phyloP scores from a whole-genome alignment of 2,888 invertebrate species.

The Anoncus sp. region DNA sequence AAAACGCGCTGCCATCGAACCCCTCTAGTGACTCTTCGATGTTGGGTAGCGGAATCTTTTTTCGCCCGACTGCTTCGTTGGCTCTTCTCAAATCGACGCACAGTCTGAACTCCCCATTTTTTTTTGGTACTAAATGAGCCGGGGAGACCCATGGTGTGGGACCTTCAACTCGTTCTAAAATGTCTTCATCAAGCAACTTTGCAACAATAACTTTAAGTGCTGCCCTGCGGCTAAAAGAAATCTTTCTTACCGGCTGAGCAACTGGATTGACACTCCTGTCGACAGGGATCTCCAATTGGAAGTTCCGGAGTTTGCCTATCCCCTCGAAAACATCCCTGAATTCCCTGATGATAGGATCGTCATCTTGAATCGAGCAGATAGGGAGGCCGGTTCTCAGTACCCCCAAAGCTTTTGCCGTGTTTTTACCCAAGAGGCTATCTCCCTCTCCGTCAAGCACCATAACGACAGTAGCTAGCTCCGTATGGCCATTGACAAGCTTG shows the following conservation, averaged over 20 bases:
- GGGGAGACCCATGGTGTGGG: slow-evolving; percentile 60
- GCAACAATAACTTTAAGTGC: slow-evolving; percentile 70
- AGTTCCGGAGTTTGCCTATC: slow-evolving; percentile 71
- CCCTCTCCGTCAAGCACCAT: slow-evolving; percentile 42
- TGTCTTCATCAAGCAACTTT: slow-evolving; percentile 66
- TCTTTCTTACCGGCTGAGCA: slow-evolving; percentile 72
- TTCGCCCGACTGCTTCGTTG: slow-evolving; percentile 62
- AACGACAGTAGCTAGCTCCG: slow-evolving; percentile 56
- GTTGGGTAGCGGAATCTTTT: slow-evolving; percentile 56
- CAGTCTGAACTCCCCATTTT: slow-evolving; percentile 66
- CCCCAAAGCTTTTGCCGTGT: slow-evolving; percentile 61
- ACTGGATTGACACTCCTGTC: slow-evolving; percentile 71
- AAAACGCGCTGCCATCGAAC: slow-evolving; percentile 59
- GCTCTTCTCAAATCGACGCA: slow-evolving; percentile 70
- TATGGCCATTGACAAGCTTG: not conserved
- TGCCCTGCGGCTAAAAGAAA: slow-evolving; percentile 72
- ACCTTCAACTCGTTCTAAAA: slow-evolving; percentile 69
- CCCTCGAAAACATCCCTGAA: not conserved
- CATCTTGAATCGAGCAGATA: slow-evolving; percentile 7
- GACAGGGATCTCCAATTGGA: slow-evolving; percentile 70
- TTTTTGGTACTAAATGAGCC: slow-evolving; percentile 71
- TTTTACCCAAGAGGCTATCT: slow-evolving; percentile 61
- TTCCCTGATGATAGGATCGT: not conserved
- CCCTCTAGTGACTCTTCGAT: slow-evolving; percentile 49
- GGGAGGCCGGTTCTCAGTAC: slow-evolving; percentile 63